phyloP scores from a whole-genome alignment of 2,113 vertebrate genomes.

The Grammomys dolichurus region DNA sequence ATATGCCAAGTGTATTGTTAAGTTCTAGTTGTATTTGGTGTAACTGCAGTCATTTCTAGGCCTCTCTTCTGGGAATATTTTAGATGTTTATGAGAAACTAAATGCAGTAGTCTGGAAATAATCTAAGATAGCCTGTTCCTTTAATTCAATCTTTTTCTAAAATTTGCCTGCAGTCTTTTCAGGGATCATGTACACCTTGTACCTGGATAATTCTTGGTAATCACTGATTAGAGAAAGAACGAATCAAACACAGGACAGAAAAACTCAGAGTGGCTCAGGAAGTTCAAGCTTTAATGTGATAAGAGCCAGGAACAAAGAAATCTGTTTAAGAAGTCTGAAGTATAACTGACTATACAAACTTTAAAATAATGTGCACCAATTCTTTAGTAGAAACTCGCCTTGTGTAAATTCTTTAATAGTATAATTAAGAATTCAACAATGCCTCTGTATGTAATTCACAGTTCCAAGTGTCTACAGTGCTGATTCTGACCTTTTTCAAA shows the following conservation, averaged over 20 bases:
- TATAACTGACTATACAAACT: conserved; percentile 51
- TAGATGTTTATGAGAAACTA: conserved; percentile 48
- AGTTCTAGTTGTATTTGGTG: neutral
- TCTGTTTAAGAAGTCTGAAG: conserved; percentile 25
- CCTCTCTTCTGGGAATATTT: conserved; percentile 46
- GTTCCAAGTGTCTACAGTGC: conserved; percentile 75
- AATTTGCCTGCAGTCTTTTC: conserved; percentile 44
- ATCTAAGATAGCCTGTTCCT: conserved; percentile 53
- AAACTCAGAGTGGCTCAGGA: conserved; percentile 14
- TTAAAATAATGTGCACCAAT: conserved; percentile 60
- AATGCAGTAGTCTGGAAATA: conserved; percentile 13
- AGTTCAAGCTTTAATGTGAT: conserved; percentile 27
- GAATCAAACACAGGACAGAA: conserved; percentile 25
- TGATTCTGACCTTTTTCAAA: conserved; percentile 86
- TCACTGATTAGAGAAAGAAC: conserved; percentile 50
- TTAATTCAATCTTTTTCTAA: conserved; percentile 64
- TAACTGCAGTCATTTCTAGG: neutral
- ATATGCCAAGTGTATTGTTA: neutral
- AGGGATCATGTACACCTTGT: conserved; percentile 54
- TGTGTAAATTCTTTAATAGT: conserved; percentile 63
- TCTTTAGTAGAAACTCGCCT: conserved; percentile 33
- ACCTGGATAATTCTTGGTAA: conserved; percentile 56
- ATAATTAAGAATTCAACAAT: conserved; percentile 80
- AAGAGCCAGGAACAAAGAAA: neutral
- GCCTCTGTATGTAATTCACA: conserved; percentile 74